Base-by-base conservation (phyloP, 1,140 invertebrate species). In the Gonioctena quinquepunctata region DNA sequence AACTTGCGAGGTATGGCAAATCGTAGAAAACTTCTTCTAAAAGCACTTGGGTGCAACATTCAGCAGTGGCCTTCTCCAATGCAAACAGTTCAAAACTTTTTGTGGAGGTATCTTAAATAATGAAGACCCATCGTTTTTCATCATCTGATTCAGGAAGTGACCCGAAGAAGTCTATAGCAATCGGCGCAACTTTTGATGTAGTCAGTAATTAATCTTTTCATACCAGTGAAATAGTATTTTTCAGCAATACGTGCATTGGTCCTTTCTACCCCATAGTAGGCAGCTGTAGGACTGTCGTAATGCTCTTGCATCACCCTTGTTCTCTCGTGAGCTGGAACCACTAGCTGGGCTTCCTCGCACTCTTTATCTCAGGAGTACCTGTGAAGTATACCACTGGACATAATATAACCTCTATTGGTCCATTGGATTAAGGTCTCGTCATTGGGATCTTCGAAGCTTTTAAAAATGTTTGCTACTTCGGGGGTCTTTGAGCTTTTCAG, bases 371-470 rank as follows among this genome's bases (percentile, higher is more conserved):
- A 42, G n/a, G 28, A 13, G 11, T 72, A 69, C 50, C 76, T 63
- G 63, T 79, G 78, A 5, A 79, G 66, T 3, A n/a, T n/a, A 7
- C 77, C 78, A 52, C 73, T 28, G 11, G 59, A 21, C 54, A 79
- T 33, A 8, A 76, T n/a, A 49, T 78, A 78, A 4, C 75, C 74
- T 60, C 74, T 57, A 16, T 67, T 49, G 67, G 69, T 77, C 19
- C 22, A 56, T 11, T 28, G 22, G 7, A 16, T 2, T 21, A 54
- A 48, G n/a, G 26, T 23, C 13, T 61, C 13, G 7, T 64, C 2
- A 11, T 25, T 26, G n/a, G 21, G 21, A 21, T 59, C 21, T 19
- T 59, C 16, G n/a, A n/a, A n/a, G n/a, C n/a, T 7, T 56, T 5
- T 7, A 6, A 56, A 7, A 16, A 56, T 56, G 21, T 19, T 23